Evolutionary conservation across 2,113 vertebrate species (phyloP).

Genomic region (Budorcas taxicolor): DNA sequence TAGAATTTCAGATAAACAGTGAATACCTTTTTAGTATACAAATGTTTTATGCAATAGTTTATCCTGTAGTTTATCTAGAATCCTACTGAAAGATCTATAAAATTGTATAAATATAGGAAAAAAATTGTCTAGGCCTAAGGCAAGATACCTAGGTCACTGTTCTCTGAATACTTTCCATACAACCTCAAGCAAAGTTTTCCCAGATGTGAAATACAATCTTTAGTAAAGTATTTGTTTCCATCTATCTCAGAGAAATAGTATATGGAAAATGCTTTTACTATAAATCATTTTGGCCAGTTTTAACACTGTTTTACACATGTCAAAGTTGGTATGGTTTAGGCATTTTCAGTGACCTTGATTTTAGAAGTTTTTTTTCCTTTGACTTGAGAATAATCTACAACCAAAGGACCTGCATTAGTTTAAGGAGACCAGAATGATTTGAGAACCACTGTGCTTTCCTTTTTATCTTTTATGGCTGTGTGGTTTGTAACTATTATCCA

Average conservation of each 20-base stretch:
- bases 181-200: neutral
- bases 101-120: neutral
- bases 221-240: neutral
- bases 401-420: neutral
- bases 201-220: neutral
- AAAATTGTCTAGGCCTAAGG: neutral
- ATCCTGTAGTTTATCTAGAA: neutral
- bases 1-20: neutral
- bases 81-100: neutral
- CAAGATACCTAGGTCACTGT: neutral
- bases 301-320: neutral
- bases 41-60: neutral
- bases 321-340: neutral
- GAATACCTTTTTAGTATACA: neutral
- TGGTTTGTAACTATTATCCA: neutral
- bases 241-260: neutral
- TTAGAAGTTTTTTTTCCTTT: constrained; percentile 12
- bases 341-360: neutral
- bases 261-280: neutral
- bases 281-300: neutral
- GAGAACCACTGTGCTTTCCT: neutral
- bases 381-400: neutral
- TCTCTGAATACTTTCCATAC: neutral
- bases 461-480: neutral
- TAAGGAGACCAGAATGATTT: neutral